Percentiles rank a stretch among this genome's conserved stretches.
Conservation (phyloP, 92 coral and sea anemone species). For the Phenganax stokvisi region DNA sequence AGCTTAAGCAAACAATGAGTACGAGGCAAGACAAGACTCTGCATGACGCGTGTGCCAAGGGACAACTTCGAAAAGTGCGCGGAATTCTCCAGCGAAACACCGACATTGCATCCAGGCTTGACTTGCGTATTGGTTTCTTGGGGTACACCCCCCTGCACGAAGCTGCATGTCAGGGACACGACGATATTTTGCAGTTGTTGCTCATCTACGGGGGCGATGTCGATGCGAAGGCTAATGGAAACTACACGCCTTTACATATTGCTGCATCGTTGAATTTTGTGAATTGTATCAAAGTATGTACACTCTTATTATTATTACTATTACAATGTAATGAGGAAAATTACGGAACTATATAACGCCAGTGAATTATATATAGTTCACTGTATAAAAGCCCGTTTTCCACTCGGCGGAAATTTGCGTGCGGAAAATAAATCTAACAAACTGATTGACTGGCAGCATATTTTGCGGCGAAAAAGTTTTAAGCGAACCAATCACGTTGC, state of each 20-base stretch:
- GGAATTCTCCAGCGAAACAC: constrained; percentile 48
- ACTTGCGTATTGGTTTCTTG: constrained; percentile 76
- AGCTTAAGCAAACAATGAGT: background rate
- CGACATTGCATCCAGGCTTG: constrained; percentile 55
- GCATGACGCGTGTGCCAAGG: constrained; percentile 72
- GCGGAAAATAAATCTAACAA: no score
- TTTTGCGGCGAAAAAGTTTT: no score
- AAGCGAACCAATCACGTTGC: no score
- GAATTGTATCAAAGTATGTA: constrained; percentile 63
- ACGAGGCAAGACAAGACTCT: constrained; percentile 32
- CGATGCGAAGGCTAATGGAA: constrained; percentile 87
- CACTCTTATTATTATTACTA: background rate
- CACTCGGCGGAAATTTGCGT: no score
- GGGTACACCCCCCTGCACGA: constrained; percentile 83
- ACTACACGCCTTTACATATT: constrained; percentile 83
- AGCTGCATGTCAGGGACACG: constrained; percentile 72
- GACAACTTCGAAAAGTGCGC: constrained; percentile 56
- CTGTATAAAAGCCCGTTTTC: no score
- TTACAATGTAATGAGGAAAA: no score
- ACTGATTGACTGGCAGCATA: no score
- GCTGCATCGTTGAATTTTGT: constrained; percentile 83
- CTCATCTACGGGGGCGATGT: constrained; percentile 84
- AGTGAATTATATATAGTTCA: no score
- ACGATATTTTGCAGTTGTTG: constrained; percentile 60
- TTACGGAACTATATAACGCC: no score